phyloP scores from a whole-genome alignment of 2,888 invertebrate species.

The Andricus quercusramuli region DNA sequence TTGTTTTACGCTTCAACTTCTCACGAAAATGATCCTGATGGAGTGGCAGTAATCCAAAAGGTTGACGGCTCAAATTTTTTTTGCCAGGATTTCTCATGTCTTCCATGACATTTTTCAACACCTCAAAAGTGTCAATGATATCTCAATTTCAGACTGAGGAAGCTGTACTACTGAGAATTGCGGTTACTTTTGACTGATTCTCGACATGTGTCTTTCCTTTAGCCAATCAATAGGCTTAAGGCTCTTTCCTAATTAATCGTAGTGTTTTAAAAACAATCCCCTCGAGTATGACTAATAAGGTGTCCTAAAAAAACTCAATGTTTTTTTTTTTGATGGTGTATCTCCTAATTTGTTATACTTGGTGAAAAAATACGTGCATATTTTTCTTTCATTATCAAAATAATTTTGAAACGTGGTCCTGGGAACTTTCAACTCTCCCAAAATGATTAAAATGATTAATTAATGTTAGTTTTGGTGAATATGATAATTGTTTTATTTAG shows the following conservation, averaged over 20 bases:
- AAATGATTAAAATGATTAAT: too few species aligned
- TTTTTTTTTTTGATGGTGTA: too few species aligned
- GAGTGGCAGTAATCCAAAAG: slow-evolving; percentile 25
- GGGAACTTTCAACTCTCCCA: too few species aligned
- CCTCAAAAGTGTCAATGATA: slow-evolving; percentile 16
- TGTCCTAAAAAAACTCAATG: too few species aligned
- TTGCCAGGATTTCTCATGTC: not conserved
- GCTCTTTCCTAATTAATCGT: not conserved
- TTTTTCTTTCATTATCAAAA: too few species aligned
- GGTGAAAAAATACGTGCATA: too few species aligned
- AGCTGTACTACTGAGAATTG: slow-evolving; percentile 7
- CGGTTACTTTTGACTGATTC: not conserved
- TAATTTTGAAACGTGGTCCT: too few species aligned
- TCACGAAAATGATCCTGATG: slow-evolving; percentile 27
- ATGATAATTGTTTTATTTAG: too few species aligned
- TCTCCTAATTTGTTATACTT: too few species aligned
- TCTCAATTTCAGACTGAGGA: not conserved
- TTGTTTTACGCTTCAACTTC: not conserved
- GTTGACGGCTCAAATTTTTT: slow-evolving; percentile 19
- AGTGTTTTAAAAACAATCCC: too few species aligned
- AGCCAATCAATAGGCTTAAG: not conserved
- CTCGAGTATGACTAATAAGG: too few species aligned
- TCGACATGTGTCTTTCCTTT: not conserved
- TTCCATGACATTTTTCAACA: slow-evolving; percentile 28
- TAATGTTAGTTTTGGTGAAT: too few species aligned